Percentiles rank a stretch among this genome's conserved stretches.
phyloP scores from a whole-genome alignment of 1,140 invertebrate species.

The Agrypnia vestita region DNA sequence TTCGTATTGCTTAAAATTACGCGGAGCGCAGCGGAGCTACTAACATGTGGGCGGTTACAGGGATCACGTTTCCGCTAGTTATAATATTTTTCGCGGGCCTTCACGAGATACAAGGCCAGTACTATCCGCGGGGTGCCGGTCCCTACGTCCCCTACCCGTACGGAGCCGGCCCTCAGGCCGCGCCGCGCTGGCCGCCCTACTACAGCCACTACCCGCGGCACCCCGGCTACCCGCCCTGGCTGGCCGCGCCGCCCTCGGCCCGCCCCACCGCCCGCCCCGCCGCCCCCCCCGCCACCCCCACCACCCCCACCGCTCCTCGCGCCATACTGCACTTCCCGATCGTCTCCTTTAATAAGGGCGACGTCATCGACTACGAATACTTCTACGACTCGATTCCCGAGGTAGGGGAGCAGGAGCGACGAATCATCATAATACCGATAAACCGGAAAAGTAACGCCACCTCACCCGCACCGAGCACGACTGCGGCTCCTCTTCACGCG shows the following conservation, averaged over 20 bases:
- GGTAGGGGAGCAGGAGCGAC: not conserved
- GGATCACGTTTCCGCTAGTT: not conserved
- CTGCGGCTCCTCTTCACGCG: too few species aligned
- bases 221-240: not conserved
- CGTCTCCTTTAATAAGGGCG: conserved; percentile 42
- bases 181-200: not conserved
- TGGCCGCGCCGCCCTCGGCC: not conserved
- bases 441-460: too few species aligned
- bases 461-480: too few species aligned
- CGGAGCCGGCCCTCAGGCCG: not conserved
- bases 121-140: not conserved
- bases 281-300: not conserved
- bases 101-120: not conserved
- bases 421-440: not conserved
- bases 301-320: not conserved
- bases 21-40: too few species aligned
- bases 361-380: conserved; percentile 52
- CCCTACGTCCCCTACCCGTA: not conserved
- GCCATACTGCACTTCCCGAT: not conserved
- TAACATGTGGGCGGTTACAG: too few species aligned
- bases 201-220: not conserved
- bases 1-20: too few species aligned
- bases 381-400: conserved; percentile 47
- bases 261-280: not conserved
- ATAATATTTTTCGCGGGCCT: not conserved